phyloP scores from a whole-genome alignment of 2,113 vertebrate species.

The Gadus macrocephalus region DNA sequence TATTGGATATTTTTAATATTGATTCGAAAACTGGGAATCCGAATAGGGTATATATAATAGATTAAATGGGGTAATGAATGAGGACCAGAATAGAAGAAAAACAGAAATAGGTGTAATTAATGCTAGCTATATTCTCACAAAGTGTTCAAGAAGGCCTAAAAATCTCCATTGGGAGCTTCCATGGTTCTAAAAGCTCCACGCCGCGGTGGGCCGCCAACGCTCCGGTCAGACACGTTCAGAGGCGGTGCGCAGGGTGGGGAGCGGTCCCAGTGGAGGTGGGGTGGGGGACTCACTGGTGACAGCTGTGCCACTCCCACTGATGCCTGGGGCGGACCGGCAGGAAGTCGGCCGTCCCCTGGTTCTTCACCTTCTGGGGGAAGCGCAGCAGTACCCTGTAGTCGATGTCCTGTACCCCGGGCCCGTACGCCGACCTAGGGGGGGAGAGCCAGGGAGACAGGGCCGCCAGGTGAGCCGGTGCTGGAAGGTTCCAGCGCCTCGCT shows the following conservation, averaged over 20 bases:
- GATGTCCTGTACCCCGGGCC: conserved; percentile 65
- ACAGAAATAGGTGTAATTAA: neutral
- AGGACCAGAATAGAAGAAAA: neutral
- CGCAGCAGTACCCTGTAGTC: conserved; percentile 77
- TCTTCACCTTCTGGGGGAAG: conserved; percentile 81
- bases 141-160: no score
- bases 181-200: no score
- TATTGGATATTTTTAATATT: no score
- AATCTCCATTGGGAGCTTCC: no score
- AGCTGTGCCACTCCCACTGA: conserved; percentile 85
- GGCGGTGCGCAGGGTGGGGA: no score
- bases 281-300: conserved; percentile 76
- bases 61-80: neutral
- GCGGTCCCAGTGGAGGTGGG: no score
- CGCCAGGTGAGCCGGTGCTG: conserved; percentile 25
- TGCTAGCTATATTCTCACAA: neutral
- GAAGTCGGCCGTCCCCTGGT: conserved; percentile 78
- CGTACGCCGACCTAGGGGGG: conserved; percentile 73
- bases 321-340: conserved; percentile 77
- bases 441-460: conserved; percentile 30
- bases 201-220: no score
- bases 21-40: no score
- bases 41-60: no score
- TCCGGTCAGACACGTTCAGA: no score
- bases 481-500: conserved; percentile 17